Evolutionary conservation across 2,797 vertebrate genomes (phyloP).

Genomic region (Tenualosa thibaudeaui): DNA sequence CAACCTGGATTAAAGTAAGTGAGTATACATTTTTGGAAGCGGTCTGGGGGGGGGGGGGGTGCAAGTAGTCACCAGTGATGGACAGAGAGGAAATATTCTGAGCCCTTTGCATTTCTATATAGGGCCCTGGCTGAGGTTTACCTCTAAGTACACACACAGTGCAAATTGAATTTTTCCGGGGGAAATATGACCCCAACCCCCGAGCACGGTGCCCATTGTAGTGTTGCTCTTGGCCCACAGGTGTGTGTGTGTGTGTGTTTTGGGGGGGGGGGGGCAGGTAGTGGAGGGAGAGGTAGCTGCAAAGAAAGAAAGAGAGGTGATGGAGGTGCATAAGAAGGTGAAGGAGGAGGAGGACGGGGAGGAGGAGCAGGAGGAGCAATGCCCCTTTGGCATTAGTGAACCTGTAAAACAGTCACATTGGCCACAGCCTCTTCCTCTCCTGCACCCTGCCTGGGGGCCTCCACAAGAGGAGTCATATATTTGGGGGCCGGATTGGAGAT

Average conservation of each 20-base stretch:
- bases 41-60: neutral
- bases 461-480: neutral
- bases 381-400: constrained; percentile 41
- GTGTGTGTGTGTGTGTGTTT: neutral
- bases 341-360: constrained; percentile 38
- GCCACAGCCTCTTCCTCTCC: constrained; percentile 13
- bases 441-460: constrained; percentile 26
- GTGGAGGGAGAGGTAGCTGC: neutral
- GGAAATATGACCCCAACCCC: constrained; percentile 50
- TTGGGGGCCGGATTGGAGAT: neutral
- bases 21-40: neutral
- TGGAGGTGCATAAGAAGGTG: constrained; percentile 30
- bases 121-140: constrained; percentile 58
- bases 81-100: neutral
- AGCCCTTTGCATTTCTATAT: constrained; percentile 43
- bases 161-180: constrained; percentile 63
- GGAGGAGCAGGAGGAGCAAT: constrained; percentile 41
- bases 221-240: constrained; percentile 54
- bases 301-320: neutral
- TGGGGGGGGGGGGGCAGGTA: neutral
- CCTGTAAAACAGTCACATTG: constrained; percentile 36
- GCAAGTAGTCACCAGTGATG: neutral
- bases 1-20: neutral
- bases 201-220: constrained; percentile 38
- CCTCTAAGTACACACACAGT: constrained; percentile 25